phyloP scores from a whole-genome alignment of 2,113 vertebrate genomes.

The Sarotherodon lohbergeri region DNA sequence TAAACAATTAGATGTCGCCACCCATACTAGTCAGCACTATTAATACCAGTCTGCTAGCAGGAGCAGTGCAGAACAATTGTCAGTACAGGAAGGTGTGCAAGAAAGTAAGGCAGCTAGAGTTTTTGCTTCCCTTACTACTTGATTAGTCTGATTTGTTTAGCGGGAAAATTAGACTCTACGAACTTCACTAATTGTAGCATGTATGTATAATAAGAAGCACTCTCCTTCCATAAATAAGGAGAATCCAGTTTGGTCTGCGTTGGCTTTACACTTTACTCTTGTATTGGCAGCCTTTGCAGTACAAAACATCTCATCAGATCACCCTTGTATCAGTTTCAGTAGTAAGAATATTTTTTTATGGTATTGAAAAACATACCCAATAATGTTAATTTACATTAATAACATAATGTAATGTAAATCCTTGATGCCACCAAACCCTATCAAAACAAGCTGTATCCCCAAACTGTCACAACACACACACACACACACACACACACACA shows the following conservation, averaged over 20 bases:
- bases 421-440: background rate
- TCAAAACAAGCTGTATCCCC: background rate
- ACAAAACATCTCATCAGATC: background rate
- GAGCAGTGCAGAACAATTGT: background rate
- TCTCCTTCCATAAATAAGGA: background rate
- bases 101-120: background rate
- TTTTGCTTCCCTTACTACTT: background rate
- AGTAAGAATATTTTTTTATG: background rate
- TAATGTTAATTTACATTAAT: background rate
- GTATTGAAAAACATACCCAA: background rate
- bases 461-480: constrained; percentile 5
- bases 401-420: background rate
- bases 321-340: background rate
- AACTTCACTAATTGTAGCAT: background rate
- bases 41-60: background rate
- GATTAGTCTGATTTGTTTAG: background rate
- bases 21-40: background rate
- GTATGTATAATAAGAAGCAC: background rate
- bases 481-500: background rate
- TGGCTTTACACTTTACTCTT: background rate
- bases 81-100: background rate
- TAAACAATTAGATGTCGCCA: background rate
- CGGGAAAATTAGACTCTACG: background rate
- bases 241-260: background rate
- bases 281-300: background rate